Evolutionary conservation across 2,888 invertebrate species (phyloP), one percentile per base, ranked within the genome.

Genomic region (Prenolepis imparis): DNA sequence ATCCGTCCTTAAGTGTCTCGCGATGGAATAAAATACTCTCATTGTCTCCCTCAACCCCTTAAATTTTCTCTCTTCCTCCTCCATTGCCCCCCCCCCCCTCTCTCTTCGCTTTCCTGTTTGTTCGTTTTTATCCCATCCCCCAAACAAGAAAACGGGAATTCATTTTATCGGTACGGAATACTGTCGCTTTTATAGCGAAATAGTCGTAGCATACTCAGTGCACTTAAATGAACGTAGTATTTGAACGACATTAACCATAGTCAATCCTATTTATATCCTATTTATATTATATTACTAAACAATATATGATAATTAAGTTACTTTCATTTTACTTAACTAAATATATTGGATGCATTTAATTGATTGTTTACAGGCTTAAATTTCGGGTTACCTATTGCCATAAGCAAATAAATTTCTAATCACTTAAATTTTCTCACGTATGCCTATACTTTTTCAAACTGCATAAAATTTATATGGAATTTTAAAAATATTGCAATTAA

Each of bases 11-110:
- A 84, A 89, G 87, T 77, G 86, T 88, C 85, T 83, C 83, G 64
- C 87, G 80, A 88, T 80, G 85, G 84, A 89, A 89, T 89, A 87
- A 89, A 89, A 89, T 82, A 85, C 80, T 32, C 84, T 83, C 82
- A 84, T 87, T 86, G 80, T 78, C 84, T 63, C 77, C 32, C 75
- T 44, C 73, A 72, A 32, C 74, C 84, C 41, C 74, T 74, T 74
- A 48, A 61, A 64, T 68, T 74, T 32, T 55, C 70, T 77, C 83
- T 44, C 36, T 48, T 68, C 36, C 32, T 63, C 39, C 66, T 72
- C 70, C 72, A 59, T 28, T 63, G 67, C 0, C 8, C 61, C 55
- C 0, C 8, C 61, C 55, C 24, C 15, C 18, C 41, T 55, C 15
- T 15, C 36, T 32, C 57, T 48, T 36, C 18, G n/a, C 11, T 68